Evolutionary conservation across 2,888 invertebrate species (phyloP).

Genomic region (Ophion ventricosus): DNA sequence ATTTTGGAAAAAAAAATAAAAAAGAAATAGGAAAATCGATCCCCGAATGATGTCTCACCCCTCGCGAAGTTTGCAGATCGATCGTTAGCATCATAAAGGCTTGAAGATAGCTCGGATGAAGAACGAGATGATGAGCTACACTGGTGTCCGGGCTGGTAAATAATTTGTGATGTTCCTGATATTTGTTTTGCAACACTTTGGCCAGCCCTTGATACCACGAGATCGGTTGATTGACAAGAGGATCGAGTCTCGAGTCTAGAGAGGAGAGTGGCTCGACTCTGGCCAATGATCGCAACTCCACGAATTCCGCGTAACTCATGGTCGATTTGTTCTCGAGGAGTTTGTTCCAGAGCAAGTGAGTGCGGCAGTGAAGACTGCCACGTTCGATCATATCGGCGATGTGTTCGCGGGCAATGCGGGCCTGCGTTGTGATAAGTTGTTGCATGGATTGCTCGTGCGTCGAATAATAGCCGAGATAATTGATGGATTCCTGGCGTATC

Average conservation of each 20-base stretch:
- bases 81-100: conserved; percentile 88
- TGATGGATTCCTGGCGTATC: conserved; percentile 86
- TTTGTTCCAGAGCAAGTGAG: conserved; percentile 89
- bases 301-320: conserved; percentile 87
- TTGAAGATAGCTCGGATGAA: conserved; percentile 87
- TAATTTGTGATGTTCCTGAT: conserved; percentile 85
- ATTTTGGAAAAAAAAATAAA: not conserved
- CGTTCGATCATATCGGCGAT: conserved; percentile 87
- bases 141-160: conserved; percentile 86
- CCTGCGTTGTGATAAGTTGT: conserved; percentile 86
- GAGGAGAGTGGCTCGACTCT: conserved; percentile 85
- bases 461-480: conserved; percentile 89
- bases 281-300: conserved; percentile 87
- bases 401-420: conserved; percentile 84
- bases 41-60: conserved; percentile 83
- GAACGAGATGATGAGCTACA: conserved; percentile 86
- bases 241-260: conserved; percentile 85
- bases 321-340: conserved; percentile 84
- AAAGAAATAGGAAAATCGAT: conserved; percentile 7
- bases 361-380: conserved; percentile 88
- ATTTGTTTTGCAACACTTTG: conserved; percentile 86
- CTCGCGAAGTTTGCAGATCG: conserved; percentile 85
- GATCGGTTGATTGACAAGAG: conserved; percentile 86
- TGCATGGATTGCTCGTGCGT: conserved; percentile 88
- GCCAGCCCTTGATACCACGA: conserved; percentile 87